Evolutionary conservation across 2,888 invertebrate species (phyloP).

Genomic region (Crocallis elinguaria): DNA sequence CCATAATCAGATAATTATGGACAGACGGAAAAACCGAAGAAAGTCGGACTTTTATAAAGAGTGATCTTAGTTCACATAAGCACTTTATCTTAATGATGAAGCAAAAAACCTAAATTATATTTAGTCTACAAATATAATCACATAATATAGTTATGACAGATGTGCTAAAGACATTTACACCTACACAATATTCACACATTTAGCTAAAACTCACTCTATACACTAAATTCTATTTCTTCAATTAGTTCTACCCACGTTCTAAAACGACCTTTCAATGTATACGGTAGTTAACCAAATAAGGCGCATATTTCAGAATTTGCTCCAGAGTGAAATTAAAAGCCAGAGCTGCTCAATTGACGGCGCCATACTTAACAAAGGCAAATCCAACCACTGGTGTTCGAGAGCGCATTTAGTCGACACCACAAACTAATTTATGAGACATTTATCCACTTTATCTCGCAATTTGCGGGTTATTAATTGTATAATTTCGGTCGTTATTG

Average conservation of each 20-base stretch:
- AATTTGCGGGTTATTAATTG: slow-evolving; percentile 48
- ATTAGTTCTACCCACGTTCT: neutral
- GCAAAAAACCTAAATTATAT: no score
- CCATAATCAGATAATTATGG: no score
- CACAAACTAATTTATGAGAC: slow-evolving; percentile 52
- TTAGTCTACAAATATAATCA: no score
- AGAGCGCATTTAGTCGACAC: slow-evolving; percentile 46
- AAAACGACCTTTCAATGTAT: neutral
- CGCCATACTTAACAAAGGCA: slow-evolving; percentile 20
- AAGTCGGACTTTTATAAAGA: no score
- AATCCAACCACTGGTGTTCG: slow-evolving; percentile 17
- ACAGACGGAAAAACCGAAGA: no score
- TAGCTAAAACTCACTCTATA: neutral
- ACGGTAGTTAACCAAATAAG: slow-evolving; percentile 8
- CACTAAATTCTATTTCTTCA: no score
- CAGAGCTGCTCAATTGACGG: slow-evolving; percentile 20
- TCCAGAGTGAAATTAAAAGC: slow-evolving; percentile 15
- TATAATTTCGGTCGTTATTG: slow-evolving; percentile 47
- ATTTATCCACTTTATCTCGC: slow-evolving; percentile 49
- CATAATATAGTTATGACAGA: no score
- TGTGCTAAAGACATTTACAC: no score
- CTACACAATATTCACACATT: neutral
- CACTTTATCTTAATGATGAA: no score
- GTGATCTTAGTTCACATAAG: no score
- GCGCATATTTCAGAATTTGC: slow-evolving; percentile 10